Base-by-base conservation (phyloP, 2,888 invertebrate species). In the Glaucopsyche alexis region DNA sequence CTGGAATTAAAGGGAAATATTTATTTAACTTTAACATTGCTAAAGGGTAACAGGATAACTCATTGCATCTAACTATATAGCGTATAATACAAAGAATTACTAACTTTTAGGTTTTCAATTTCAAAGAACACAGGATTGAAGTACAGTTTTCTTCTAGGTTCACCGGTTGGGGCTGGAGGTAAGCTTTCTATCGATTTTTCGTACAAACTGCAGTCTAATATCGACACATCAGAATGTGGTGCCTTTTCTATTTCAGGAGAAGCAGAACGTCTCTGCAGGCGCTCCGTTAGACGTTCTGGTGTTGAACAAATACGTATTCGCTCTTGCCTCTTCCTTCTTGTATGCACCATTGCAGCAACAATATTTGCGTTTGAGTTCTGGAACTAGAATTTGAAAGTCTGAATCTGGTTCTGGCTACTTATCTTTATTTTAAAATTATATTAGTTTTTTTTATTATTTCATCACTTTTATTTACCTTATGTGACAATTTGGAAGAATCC, bases 61-160 rank as follows among this genome's bases (percentile, higher is more conserved):
- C 29, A 29, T 29, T 29, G 29, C n/a, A n/a, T 29, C 29, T 29
- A 29, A 29, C 29, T 29, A 3, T 29, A 2, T 29, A 29, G 5
- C 11, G 0, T 47, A 47, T 47, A 11, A 13, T 13, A 47, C 3
- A 4, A 11, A 2, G 9, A 42, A n/a, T 16, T 6, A 85, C 89
- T 93, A 93, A 97, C 97, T 94, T 96, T 94, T 72, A 98, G 89
- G 76, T 97, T 90, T 83, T 97, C 97, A 0, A 96, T 96, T 85
- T 98, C 98, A 82, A 98, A 97, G 85, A 97, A 98, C 0, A 97
- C 97, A 0, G 97, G 97, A 88, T 97, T 98, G 82, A 98, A 98
- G 84, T 97, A 97, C 5, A 98, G 90, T 82, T 97, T 97, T 80
- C 95, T 95, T 74, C 97, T 93, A 8, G 85, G 84, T 75, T 90